phyloP scores from a whole-genome alignment of 2,888 invertebrate genomes.

The Altica lythri region DNA sequence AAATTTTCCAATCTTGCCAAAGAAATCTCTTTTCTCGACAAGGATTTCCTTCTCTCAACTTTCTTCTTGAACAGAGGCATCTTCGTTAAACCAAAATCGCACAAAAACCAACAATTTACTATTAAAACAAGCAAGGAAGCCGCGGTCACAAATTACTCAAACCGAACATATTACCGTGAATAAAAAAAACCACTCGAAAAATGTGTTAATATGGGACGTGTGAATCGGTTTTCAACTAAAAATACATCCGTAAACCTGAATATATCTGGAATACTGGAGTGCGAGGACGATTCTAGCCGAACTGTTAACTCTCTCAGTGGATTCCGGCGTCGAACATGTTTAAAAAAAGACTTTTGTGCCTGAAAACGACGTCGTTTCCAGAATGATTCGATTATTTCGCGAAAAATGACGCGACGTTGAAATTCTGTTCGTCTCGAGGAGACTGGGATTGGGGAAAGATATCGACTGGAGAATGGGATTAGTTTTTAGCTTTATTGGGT shows the following conservation, averaged over 20 bases:
- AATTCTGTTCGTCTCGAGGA: no score
- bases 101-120: constrained; percentile 23
- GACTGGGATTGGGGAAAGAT: constrained; percentile 17
- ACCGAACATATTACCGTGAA: constrained; percentile 32
- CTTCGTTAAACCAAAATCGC: constrained; percentile 11
- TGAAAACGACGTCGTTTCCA: constrained; percentile 14
- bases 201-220: constrained; percentile 34
- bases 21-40: constrained; percentile 57
- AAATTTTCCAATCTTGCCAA: constrained; percentile 59
- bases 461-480: constrained; percentile 41
- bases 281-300: constrained; percentile 27
- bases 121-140: constrained; percentile 23
- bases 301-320: constrained; percentile 27
- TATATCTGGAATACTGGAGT: constrained; percentile 34
- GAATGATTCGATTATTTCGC: constrained; percentile 25
- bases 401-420: constrained; percentile 19
- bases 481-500: constrained; percentile 46
- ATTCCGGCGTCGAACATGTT: constrained; percentile 29
- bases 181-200: constrained; percentile 25
- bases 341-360: constrained; percentile 35
- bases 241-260: constrained; percentile 31
- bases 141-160: constrained; percentile 36
- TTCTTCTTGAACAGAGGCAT: constrained; percentile 49
- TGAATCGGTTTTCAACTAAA: constrained; percentile 32
- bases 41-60: constrained; percentile 44